Base-by-base conservation (phyloP, 2,888 invertebrate species). In the Pyrgus malvae region DNA sequence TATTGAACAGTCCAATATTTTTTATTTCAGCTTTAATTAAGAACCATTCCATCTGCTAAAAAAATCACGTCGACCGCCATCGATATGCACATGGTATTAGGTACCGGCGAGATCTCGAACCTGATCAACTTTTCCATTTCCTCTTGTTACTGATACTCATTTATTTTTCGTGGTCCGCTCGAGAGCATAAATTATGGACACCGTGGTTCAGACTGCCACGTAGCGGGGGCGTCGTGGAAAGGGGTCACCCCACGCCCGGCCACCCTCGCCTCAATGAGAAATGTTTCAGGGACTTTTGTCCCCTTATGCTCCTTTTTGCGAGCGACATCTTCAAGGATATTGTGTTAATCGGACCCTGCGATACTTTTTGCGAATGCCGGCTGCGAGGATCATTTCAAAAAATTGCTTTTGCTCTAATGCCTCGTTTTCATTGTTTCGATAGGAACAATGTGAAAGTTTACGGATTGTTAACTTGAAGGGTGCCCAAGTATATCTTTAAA, bases 101-200 rank as follows among this genome's bases (percentile, higher is more conserved):
- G n/a, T n/a, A n/a, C n/a, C n/a, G 41, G 33, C 21, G 37, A 29
- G 42, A 21, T 50, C 16, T 56, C 16, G 37, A 41, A 33, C 19
- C 37, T 65, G 65, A 72, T 68, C 49, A 69, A 74, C 72, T 75
- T 79, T 80, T 72, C 74, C 74, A 78, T 60, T 81, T 78, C 70
- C 72, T 80, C 72, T 72, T 69, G 71, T 76, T 74, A 76, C 72
- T 66, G 66, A 67, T 69, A 69, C 78, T 82, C 85, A 83, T 87
- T 83, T 88, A 88, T 88, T 86, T 84, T 84, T 83, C 78, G 82
- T 74, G 78, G 85, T 87, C 84, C 78, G 75, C 76, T 80, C 78
- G 74, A 80, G 74, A 76, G 80, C 79, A 86, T 89, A 87, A 88
- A 89, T 88, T 86, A 89, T 87, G 87, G 85, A 88, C 85, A 84